Percentiles rank a stretch among this genome's conserved stretches.
Evolutionary conservation across 2,888 invertebrate species (phyloP).

Genomic region (Eurois occulta): DNA sequence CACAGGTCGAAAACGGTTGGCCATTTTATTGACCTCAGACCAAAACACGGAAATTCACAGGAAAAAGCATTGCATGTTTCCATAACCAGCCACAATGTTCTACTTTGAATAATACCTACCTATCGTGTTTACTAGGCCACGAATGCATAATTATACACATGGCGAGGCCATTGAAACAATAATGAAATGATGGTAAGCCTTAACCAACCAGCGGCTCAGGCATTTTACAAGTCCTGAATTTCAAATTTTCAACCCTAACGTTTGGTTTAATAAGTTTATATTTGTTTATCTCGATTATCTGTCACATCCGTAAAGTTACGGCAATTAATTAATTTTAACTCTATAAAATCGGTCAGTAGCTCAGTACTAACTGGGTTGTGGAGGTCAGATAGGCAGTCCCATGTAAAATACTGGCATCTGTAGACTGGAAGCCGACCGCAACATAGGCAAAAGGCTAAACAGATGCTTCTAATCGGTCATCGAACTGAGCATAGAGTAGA

Average conservation of each 20-base stretch:
- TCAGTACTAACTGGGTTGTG: no score
- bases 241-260: background rate
- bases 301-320: no score
- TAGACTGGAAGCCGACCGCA: background rate
- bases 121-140: conserved; percentile 50
- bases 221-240: conserved; percentile 5
- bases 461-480: background rate
- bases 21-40: background rate
- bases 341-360: no score
- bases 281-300: no score
- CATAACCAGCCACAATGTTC: conserved; percentile 13
- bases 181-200: background rate
- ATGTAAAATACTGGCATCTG: background rate
- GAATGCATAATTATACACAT: conserved; percentile 31
- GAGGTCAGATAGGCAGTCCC: no score
- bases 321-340: background rate
- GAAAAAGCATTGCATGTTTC: conserved; percentile 20
- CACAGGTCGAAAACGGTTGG: no score
- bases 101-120: conserved; percentile 6
- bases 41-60: background rate
- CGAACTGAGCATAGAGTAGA: background rate
- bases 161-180: conserved; percentile 12
- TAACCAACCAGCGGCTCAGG: background rate
- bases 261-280: background rate
- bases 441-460: background rate